These are phyloP conservation scores for Uloborus plumipes DNA, from an alignment of 2,888 invertebrate species.

Conservation along the genomic window DNA sequence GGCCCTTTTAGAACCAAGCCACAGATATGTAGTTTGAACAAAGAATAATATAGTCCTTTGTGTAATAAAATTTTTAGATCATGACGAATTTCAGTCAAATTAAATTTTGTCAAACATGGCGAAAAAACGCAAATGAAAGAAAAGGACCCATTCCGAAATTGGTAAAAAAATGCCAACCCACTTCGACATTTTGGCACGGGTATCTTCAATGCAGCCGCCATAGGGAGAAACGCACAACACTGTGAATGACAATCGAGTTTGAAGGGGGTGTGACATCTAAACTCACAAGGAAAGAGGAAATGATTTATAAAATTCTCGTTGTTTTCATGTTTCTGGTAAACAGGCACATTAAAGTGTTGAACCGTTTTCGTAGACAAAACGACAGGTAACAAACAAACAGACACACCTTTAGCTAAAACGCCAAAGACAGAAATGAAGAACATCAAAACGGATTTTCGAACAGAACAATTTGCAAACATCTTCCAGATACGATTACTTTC, in stretches of 20 bases:
- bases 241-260: background rate
- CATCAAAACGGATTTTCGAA: too few species aligned
- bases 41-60: too few species aligned
- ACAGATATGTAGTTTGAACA: too few species aligned
- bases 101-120: too few species aligned
- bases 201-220: background rate
- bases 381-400: slow-evolving; percentile 6
- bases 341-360: slow-evolving; percentile 54
- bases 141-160: background rate
- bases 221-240: background rate
- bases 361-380: background rate
- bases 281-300: background rate
- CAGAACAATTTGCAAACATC: too few species aligned
- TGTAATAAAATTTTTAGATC: too few species aligned
- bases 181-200: slow-evolving; percentile 6
- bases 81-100: too few species aligned
- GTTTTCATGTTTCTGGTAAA: slow-evolving; percentile 53
- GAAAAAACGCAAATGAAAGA: too few species aligned
- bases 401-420: slow-evolving; percentile 32
- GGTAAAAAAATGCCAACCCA: background rate
- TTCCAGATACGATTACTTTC: too few species aligned
- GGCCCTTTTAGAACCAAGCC: too few species aligned
- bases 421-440: slow-evolving; percentile 7
- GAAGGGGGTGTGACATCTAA: background rate
- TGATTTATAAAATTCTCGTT: slow-evolving; percentile 47